Base-by-base conservation (phyloP, 2,113 vertebrate genomes). In the Strigops habroptila region DNA sequence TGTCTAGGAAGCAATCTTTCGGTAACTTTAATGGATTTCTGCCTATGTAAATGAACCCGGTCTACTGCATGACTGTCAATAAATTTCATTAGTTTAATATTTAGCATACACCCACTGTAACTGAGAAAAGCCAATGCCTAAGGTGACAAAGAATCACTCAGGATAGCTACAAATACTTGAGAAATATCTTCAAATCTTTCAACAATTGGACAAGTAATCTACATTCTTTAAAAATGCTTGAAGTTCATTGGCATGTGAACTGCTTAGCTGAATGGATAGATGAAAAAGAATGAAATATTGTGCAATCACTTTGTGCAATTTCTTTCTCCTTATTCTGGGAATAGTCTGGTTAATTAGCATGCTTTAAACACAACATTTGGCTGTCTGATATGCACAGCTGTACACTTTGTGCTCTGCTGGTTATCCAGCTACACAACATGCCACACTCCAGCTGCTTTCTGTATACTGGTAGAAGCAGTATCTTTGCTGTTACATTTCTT, bases 291-390 rank as follows among this genome's bases (percentile, higher is more conserved):
- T 9, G 30, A 82, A 88, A 69, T 68, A 18, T 96, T 96, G 69
- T 92, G 95, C 83, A 96, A 96, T 52, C 37, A 73, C 48, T 92
- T 79, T 57, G 49, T 65, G 62, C 74, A 92, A 57, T 79, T 92
- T 88, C 30, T 91, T 86, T 78, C 65, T 95, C 48, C 48, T 49
- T 83, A 91, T 96, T 96, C 93, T 39, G 7, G 88, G 92, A 95
- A 94, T 51, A 37, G 69, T 52, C 44, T 95, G 65, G 86, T 93
- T 92, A 94, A 94, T 95, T 94, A 94, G 9, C 59, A n/a, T 76
- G 86, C 88, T 94, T 92, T 82, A 96, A 93, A 87, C 65, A 52
- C 69, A 84, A 33, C 74, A 91, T 91, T 96, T 95, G 95, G 92
- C 83, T 88, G 46, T 76, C 83, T 91, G 65, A 92, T 76, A 69